Percentiles rank a stretch among this genome's conserved stretches.
Conservation (phyloP, 2,113 vertebrate species). For the Aptenodytes patagonicus region DNA sequence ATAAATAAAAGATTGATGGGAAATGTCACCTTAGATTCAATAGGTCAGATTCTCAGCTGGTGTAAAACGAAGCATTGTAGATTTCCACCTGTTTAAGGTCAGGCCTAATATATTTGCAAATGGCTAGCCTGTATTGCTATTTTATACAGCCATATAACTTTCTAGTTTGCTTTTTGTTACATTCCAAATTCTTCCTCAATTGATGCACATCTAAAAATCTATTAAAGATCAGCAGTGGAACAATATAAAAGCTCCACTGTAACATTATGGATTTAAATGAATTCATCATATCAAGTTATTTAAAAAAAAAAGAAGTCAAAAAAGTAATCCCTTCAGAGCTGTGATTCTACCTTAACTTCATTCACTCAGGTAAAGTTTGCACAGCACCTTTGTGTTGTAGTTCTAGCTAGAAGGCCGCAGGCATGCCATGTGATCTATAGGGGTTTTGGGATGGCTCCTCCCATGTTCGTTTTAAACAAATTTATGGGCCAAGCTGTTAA, state of each 20-base stretch:
- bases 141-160: neutral
- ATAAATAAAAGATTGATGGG: neutral
- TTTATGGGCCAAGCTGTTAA: neutral
- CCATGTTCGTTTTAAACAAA: neutral
- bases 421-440: neutral
- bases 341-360: neutral
- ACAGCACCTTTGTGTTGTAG: neutral
- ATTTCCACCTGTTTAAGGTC: neutral
- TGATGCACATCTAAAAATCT: neutral
- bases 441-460: neutral
- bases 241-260: neutral
- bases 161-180: neutral
- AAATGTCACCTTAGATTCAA: constrained; percentile 2
- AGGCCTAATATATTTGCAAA: neutral
- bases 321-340: neutral
- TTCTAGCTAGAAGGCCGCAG: neutral
- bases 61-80: neutral
- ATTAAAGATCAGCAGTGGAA: neutral
- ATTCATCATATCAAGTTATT: neutral
- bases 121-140: neutral
- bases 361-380: neutral
- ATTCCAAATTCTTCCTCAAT: neutral
- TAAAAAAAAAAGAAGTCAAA: neutral
- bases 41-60: neutral
- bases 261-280: neutral